Evolutionary conservation across 1,140 invertebrate species (phyloP).

Genomic region (Trichogramma pretiosum): DNA sequence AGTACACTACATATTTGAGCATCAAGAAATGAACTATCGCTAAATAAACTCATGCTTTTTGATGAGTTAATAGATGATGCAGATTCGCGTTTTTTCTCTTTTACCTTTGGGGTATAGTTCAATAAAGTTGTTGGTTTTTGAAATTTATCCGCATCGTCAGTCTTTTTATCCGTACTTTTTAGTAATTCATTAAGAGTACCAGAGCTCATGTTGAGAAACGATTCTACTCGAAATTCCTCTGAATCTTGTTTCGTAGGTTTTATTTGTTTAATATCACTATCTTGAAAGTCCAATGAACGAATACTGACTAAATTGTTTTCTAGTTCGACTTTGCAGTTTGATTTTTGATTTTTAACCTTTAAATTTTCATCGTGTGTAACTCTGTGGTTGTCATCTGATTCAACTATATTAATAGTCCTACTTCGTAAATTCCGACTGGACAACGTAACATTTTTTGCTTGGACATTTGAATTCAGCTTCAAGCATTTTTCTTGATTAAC

Average conservation of each 20-base stretch:
- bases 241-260: background rate
- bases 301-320: too few species aligned
- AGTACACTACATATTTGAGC: conserved; percentile 35
- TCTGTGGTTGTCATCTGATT: too few species aligned
- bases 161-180: background rate
- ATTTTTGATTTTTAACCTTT: too few species aligned
- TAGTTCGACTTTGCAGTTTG: too few species aligned
- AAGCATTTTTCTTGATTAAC: too few species aligned
- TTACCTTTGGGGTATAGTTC: background rate
- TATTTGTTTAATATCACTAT: background rate
- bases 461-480: too few species aligned
- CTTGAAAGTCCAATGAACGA: too few species aligned
- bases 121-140: background rate
- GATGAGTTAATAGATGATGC: conserved; percentile 6
- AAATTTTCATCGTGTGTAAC: too few species aligned
- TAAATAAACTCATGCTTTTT: conserved; percentile 35
- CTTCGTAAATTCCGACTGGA: too few species aligned
- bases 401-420: too few species aligned
- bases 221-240: too few species aligned
- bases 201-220: background rate
- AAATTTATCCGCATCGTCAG: background rate
- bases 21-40: conserved; percentile 37
- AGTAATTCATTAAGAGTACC: background rate
- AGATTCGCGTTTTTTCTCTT: background rate
- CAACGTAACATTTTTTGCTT: too few species aligned